These are phyloP conservation scores for Panopea generosa DNA, from an alignment of 2,888 invertebrate species.

Conservation along the genomic window DNA sequence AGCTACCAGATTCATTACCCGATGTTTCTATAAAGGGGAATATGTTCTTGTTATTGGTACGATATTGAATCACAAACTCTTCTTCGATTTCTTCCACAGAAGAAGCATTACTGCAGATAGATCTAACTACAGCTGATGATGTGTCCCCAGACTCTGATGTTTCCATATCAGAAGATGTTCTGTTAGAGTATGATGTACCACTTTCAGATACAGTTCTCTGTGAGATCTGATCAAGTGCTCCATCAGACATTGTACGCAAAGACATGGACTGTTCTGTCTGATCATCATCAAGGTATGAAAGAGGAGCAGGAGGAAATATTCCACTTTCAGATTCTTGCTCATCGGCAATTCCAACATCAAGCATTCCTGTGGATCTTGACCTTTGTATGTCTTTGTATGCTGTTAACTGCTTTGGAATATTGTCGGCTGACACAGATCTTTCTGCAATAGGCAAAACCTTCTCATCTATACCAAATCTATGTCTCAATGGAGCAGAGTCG, in stretches of 20 bases:
- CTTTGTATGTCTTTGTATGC: constrained; percentile 56
- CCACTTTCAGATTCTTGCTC: constrained; percentile 69
- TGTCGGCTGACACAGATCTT: constrained; percentile 73
- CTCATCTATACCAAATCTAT: constrained; percentile 72
- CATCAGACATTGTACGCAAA: constrained; percentile 56
- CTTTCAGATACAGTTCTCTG: constrained; percentile 49
- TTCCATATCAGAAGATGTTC: constrained; percentile 40
- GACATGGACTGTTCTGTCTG: constrained; percentile 49
- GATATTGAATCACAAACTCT: constrained; percentile 52
- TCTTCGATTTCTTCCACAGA: constrained; percentile 50
- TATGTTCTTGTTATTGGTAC: constrained; percentile 7
- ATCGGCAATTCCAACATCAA: constrained; percentile 62
- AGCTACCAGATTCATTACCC: constrained; percentile 15
- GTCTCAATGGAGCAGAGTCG: constrained; percentile 62
- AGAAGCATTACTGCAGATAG: constrained; percentile 37
- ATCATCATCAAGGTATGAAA: constrained; percentile 48
- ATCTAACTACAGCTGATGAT: constrained; percentile 47
- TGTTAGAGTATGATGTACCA: constrained; percentile 46
- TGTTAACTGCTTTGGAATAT: constrained; percentile 66
- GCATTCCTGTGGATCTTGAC: constrained; percentile 72
- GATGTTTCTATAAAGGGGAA: background rate
- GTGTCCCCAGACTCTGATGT: constrained; percentile 33
- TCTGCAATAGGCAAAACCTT: constrained; percentile 67
- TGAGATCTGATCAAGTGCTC: constrained; percentile 43
- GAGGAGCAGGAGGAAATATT: constrained; percentile 72